Conservation (phyloP, 2,888 invertebrate species). For the Tiliacea citrago region DNA sequence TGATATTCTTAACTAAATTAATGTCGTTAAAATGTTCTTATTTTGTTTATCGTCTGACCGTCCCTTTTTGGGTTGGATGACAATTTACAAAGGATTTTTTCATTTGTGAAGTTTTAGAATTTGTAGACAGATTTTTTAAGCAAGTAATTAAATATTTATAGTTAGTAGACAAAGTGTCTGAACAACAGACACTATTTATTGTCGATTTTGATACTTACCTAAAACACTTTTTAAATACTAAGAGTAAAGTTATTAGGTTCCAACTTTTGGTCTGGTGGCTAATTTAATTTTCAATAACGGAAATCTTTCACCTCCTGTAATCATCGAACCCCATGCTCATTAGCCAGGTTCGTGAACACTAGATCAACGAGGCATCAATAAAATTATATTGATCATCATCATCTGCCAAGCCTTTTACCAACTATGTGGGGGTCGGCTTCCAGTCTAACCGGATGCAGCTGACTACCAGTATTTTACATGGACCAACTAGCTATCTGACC, state of each 20-base stretch:
- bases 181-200: not conserved
- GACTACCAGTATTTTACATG: too few species aligned
- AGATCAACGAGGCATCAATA: not conserved
- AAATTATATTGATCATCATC: too few species aligned
- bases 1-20: constrained; percentile 62
- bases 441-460: too few species aligned
- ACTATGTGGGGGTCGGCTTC: too few species aligned
- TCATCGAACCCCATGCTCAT: not conserved
- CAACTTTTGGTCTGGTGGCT: not conserved
- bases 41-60: constrained; percentile 51
- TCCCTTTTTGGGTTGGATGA: constrained; percentile 35
- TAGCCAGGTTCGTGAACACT: not conserved
- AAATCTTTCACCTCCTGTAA: not conserved
- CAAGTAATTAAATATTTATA: constrained; percentile 33
- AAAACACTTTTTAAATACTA: not conserved
- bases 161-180: not conserved
- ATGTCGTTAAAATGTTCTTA: constrained; percentile 59
- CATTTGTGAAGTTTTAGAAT: constrained; percentile 19
- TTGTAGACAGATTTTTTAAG: constrained; percentile 23
- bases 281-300: not conserved
- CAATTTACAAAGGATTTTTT: constrained; percentile 36
- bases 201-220: not conserved
- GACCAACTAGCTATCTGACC: too few species aligned
- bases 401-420: too few species aligned
- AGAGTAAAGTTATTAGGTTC: not conserved